Evolutionary conservation across 2,888 invertebrate genomes (phyloP).

Genomic region (Capitulum mitella): DNA sequence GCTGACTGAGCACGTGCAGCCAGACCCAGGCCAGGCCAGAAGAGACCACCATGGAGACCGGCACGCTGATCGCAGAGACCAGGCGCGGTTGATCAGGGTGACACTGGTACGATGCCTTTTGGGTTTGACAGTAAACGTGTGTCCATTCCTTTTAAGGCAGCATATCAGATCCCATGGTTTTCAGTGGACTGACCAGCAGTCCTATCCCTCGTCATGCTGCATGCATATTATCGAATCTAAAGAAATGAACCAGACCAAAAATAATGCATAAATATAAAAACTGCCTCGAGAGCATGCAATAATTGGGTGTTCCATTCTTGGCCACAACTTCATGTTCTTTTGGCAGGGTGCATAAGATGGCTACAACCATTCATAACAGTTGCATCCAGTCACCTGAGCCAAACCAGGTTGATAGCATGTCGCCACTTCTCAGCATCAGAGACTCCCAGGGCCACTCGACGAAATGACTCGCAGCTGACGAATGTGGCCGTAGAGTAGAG

Average conservation of each 20-base stretch:
- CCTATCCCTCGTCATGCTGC: no score
- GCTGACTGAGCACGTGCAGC: constrained; percentile 18
- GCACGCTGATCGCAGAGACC: background rate
- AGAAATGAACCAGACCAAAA: no score
- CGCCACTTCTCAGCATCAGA: background rate
- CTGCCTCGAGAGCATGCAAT: no score
- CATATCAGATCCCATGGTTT: background rate
- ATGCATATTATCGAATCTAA: no score
- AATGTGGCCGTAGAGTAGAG: background rate
- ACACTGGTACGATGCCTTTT: background rate
- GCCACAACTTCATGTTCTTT: no score
- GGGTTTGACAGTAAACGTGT: no score
- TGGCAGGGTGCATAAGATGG: no score
- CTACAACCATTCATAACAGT: no score
- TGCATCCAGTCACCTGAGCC: constrained; percentile 1
- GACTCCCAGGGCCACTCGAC: background rate
- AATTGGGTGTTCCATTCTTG: no score
- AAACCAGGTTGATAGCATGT: background rate
- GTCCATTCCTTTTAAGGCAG: no score
- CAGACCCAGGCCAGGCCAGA: background rate
- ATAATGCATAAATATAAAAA: no score
- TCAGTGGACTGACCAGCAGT: no score
- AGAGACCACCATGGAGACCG: background rate
- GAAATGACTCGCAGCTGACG: background rate
- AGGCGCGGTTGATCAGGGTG: background rate